Evolutionary conservation across 2,797 vertebrate species (phyloP), one percentile per base, ranked within the genome.

Genomic region (Eutrigla gurnardus): DNA sequence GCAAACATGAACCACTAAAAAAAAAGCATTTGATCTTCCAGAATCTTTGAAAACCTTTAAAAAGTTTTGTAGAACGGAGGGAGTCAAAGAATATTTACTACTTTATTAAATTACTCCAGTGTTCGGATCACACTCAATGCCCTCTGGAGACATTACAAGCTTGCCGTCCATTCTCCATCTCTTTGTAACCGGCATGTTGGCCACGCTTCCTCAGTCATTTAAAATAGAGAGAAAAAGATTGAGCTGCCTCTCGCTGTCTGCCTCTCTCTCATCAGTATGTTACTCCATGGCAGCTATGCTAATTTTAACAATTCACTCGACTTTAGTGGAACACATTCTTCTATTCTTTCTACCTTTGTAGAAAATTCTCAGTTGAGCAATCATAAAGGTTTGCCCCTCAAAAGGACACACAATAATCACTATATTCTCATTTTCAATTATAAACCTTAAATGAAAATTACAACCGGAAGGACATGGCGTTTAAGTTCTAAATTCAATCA

Each of bases 401-500:
- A 55, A 77, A 71, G 39, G 15, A 85, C 57, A 57, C 59, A 39
- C 37, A 65, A 64, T 81, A 65, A 62, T 63, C 68, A 60, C 67
- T 52, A 15, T 42, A 73, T 83, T 53, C 66, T 65, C 25, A 11
- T 73, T 81, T 75, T 81, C 49, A 81, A 71, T 80, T 80, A 70
- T 65, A 25, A 76, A 78, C 42, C 67, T 65, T 58, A 43, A 65
- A 67, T 70, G 55, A 47, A 85, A 88, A 77, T 70, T 65, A 74
- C 45, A 81, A 57, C 57, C 3, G 55, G 63, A 78, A 78, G 66
- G 15, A 82, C 84, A 81, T 71, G 37, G 59, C 36, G 76, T 82
- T 43, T 45, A 75, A 33, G 42, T 72, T 78, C 42, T 59, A 62
- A 81, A 85, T 81, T 84, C 42, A 78, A 82, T 82, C 77, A 79